Conservation (phyloP, 2,888 invertebrate genomes). For the Tenodera sinensis region DNA sequence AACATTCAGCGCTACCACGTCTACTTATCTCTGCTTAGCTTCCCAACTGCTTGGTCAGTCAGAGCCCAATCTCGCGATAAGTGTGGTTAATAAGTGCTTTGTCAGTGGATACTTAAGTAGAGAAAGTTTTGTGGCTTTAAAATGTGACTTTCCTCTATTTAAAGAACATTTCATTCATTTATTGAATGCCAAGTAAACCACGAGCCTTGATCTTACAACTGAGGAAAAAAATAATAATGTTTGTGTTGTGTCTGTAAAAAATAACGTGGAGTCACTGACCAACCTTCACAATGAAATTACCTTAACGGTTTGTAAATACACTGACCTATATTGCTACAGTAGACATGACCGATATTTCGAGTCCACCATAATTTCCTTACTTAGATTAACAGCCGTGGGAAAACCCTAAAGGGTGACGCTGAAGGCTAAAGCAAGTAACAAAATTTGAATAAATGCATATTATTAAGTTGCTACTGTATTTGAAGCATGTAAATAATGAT, state of each 20-base stretch:
- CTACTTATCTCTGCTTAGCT: too few species aligned
- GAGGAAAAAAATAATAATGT: neutral
- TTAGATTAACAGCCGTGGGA: neutral
- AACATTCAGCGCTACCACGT: too few species aligned
- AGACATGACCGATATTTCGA: neutral
- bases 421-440: neutral
- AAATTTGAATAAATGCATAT: conserved; percentile 9
- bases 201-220: too few species aligned
- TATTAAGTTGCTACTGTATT: neutral
- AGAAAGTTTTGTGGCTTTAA: too few species aligned
- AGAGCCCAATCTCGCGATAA: too few species aligned
- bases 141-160: too few species aligned
- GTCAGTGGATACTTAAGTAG: too few species aligned
- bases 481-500: neutral
- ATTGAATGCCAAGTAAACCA: too few species aligned
- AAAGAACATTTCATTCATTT: too few species aligned
- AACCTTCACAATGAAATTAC: neutral
- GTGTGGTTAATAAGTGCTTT: too few species aligned
- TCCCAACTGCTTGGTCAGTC: too few species aligned
- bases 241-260: neutral
- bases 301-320: neutral
- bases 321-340: neutral
- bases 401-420: neutral
- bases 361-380: neutral
- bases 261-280: neutral